Percentiles rank a stretch among this genome's conserved stretches.
Evolutionary conservation across 1,140 invertebrate species (phyloP).

Genomic region (Hyles euphorbiae): DNA sequence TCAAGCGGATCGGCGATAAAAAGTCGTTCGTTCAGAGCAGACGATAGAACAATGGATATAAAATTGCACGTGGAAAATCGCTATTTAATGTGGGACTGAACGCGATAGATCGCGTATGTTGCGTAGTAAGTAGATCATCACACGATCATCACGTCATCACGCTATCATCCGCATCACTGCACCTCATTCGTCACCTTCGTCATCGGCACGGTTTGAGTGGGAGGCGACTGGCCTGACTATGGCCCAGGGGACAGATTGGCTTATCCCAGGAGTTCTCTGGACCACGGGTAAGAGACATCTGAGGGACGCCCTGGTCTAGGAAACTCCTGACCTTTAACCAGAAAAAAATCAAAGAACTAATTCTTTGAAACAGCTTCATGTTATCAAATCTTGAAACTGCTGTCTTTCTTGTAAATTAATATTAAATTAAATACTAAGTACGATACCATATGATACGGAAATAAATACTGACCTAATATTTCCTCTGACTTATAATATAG

Average conservation of each 20-base stretch:
- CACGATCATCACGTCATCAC: slow-evolving; percentile 25
- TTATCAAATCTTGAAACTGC: no score
- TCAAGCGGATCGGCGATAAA: no score
- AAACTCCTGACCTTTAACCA: no score
- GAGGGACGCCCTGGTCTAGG: no score
- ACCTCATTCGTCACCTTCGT: slow-evolving; percentile 56
- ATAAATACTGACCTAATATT: no score
- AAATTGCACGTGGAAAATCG: slow-evolving; percentile 1
- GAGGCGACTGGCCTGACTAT: slow-evolving; percentile 43
- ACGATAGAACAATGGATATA: not conserved
- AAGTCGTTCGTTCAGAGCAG: no score
- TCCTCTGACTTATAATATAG: no score
- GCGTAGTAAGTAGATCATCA: slow-evolving; percentile 38
- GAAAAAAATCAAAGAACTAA: no score
- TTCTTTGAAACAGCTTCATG: no score
- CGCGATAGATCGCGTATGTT: slow-evolving; percentile 39
- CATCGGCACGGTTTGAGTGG: slow-evolving; percentile 69
- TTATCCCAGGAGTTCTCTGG: not conserved
- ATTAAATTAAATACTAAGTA: no score
- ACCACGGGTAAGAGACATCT: not conserved
- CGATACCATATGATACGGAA: no score
- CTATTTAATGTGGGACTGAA: slow-evolving; percentile 1
- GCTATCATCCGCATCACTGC: slow-evolving; percentile 69
- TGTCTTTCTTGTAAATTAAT: no score
- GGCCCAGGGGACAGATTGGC: not conserved